Evolutionary conservation across 1,140 invertebrate genomes (phyloP).

Genomic region (Asobara japonica): DNA sequence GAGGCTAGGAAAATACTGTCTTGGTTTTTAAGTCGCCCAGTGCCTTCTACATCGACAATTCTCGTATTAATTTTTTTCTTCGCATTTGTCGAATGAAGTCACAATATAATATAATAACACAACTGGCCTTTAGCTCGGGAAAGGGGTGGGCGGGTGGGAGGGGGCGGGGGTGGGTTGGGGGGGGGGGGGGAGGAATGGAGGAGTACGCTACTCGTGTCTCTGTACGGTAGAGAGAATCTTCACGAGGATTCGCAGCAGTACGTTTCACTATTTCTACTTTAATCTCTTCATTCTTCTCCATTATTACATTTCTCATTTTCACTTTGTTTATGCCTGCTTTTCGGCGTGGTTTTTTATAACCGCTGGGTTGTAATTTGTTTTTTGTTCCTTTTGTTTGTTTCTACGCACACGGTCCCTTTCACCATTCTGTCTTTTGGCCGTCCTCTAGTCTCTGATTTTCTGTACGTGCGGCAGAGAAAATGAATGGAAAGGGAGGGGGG

Average conservation of each 20-base stretch:
- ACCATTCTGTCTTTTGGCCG: not conserved
- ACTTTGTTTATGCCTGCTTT: conserved; percentile 21
- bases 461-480: not conserved
- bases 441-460: not conserved
- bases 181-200: not conserved
- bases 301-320: conserved; percentile 22
- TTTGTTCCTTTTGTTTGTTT: not conserved
- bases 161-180: not conserved
- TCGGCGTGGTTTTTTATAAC: not conserved
- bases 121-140: not conserved
- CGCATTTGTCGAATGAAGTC: not conserved
- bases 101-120: conserved; percentile 30
- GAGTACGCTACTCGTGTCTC: conserved; percentile 19
- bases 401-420: not conserved
- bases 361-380: not conserved
- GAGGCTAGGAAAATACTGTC: conserved; percentile 26
- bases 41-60: conserved; percentile 8
- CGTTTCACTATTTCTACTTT: conserved; percentile 32
- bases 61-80: not conserved
- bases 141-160: not conserved
- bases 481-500: not conserved
- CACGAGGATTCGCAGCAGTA: conserved; percentile 21
- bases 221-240: conserved; percentile 18
- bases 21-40: conserved; percentile 24
- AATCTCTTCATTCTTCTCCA: conserved; percentile 26